A percentile compares a stretch with the other conserved stretches of the same genome.
Evolutionary conservation across 1,140 invertebrate species (phyloP).

Genomic region (Hyles vespertilio): DNA sequence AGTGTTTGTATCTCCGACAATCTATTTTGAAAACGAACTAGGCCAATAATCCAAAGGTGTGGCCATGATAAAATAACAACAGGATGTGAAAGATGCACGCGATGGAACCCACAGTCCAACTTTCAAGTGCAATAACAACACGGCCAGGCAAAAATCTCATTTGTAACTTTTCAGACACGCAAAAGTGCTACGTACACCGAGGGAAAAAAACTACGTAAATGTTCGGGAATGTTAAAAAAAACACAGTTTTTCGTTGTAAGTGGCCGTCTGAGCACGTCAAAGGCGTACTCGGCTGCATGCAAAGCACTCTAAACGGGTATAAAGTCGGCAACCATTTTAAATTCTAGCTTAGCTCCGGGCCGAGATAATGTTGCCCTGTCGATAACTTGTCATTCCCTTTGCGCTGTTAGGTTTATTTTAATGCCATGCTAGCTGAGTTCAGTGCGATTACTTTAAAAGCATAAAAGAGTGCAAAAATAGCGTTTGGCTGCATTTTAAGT

Average conservation of each 20-base stretch:
- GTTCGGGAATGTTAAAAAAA: slow-evolving; percentile 33
- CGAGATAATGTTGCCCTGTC: slow-evolving; percentile 18
- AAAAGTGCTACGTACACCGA: slow-evolving; percentile 8
- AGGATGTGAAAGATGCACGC: too few relatives aligned
- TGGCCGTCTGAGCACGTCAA: slow-evolving; percentile 51
- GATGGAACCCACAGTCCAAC: too few relatives aligned
- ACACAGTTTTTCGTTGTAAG: slow-evolving; percentile 48
- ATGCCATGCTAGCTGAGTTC: not conserved
- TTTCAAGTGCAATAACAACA: not conserved
- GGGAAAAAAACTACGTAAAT: slow-evolving; percentile 17
- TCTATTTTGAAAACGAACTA: too few relatives aligned
- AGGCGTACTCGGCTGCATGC: slow-evolving; percentile 29
- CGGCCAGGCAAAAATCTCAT: slow-evolving; percentile 12
- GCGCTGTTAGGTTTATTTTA: slow-evolving; percentile 1
- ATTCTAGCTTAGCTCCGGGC: slow-evolving; percentile 24
- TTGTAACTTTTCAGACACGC: slow-evolving; percentile 24
- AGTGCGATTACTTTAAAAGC: too few relatives aligned
- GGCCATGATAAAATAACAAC: too few relatives aligned
- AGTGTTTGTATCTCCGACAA: too few relatives aligned
- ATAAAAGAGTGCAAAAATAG: too few relatives aligned
- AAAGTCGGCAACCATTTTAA: slow-evolving; percentile 38
- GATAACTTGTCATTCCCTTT: slow-evolving; percentile 13
- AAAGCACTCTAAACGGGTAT: slow-evolving; percentile 28
- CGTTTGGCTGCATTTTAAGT: too few relatives aligned
- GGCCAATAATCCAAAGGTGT: too few relatives aligned